Conservation (phyloP, 2,797 vertebrate genomes). For the Threskiornis aethiopicus region DNA sequence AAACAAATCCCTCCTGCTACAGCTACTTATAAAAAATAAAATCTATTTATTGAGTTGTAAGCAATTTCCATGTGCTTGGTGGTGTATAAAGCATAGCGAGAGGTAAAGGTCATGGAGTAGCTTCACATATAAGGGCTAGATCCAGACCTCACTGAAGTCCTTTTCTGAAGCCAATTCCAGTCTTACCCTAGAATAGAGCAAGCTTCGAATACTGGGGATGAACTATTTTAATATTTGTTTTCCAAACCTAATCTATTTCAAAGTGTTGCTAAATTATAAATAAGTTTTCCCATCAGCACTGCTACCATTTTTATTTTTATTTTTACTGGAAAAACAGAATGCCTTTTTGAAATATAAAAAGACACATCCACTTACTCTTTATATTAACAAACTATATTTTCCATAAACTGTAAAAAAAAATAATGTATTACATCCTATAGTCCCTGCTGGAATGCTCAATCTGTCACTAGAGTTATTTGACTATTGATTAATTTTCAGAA, state of each 20-base stretch:
- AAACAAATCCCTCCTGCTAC: neutral
- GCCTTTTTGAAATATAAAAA: neutral
- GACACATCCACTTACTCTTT: neutral
- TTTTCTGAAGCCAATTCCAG: neutral
- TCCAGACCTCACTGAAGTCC: neutral
- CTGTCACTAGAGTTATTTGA: slow-evolving; percentile 46
- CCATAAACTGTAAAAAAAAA: neutral
- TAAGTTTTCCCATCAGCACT: neutral
- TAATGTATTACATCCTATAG: neutral
- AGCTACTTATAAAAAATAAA: neutral
- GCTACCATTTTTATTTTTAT: neutral
- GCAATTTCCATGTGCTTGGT: neutral
- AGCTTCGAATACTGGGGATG: neutral
- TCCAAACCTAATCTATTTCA: neutral
- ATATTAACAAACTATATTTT: neutral
- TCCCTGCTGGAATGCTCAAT: neutral
- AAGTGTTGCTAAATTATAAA: neutral
- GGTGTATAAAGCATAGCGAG: neutral
- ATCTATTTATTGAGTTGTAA: neutral
- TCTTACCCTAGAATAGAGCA: neutral
- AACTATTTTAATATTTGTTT: neutral
- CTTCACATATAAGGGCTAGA: neutral
- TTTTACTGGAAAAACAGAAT: neutral
- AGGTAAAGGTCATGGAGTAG: neutral
- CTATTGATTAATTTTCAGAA: slow-evolving; percentile 66